Conservation (phyloP, 2,888 invertebrate species). For the Ophion ellenae region DNA sequence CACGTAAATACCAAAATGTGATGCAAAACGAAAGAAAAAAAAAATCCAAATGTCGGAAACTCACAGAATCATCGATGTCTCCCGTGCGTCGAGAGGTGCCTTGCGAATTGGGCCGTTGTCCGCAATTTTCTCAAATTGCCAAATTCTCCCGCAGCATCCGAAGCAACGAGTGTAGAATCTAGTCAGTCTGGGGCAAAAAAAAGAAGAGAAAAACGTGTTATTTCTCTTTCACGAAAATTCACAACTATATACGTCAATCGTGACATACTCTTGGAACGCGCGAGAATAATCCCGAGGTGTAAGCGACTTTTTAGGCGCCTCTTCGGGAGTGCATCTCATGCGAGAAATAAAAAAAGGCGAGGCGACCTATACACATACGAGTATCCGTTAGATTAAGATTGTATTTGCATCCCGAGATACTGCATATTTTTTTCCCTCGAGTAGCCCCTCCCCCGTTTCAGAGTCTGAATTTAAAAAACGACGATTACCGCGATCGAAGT, state of each 20-base stretch:
- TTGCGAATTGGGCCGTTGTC: background rate
- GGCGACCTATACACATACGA: constrained; percentile 42
- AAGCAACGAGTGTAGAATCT: constrained; percentile 75
- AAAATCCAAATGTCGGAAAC: background rate
- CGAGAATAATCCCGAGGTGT: constrained; percentile 57
- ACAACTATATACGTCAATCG: constrained; percentile 44
- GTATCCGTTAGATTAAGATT: constrained; percentile 55
- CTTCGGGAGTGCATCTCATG: constrained; percentile 38
- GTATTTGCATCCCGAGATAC: constrained; percentile 61
- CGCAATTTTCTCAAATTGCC: background rate
- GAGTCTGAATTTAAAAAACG: too few relatives aligned
- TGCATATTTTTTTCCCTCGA: constrained; percentile 48
- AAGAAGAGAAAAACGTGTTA: constrained; percentile 4
- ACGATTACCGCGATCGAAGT: background rate
- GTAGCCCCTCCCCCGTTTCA: background rate
- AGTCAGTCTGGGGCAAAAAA: constrained; percentile 71
- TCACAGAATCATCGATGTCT: background rate
- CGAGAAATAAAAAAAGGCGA: constrained; percentile 55
- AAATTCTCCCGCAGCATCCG: constrained; percentile 44
- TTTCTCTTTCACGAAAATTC: constrained; percentile 37
- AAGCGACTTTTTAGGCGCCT: constrained; percentile 47
- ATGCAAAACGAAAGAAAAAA: background rate
- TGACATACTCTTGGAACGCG: constrained; percentile 14
- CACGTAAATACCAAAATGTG: constrained; percentile 21
- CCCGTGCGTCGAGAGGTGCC: background rate